Evolutionary conservation across 2,888 invertebrate genomes (phyloP), one percentile per base, ranked within the genome.

Genomic region (Iselma pallidipennis): DNA sequence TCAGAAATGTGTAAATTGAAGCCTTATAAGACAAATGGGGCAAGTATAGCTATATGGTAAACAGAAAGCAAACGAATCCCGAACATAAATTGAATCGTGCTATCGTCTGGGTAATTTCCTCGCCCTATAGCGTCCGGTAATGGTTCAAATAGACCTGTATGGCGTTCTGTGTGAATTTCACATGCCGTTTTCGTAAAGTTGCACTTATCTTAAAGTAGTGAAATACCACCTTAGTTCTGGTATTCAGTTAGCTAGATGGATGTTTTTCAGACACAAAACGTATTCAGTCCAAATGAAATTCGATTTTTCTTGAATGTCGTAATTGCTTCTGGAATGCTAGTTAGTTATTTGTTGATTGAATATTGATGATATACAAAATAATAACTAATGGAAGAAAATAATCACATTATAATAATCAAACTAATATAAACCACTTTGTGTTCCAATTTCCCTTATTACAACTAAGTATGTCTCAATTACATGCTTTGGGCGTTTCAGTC

Each of bases 51-150:
- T 29, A 25, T n/a, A n/a, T 10, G 16, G 42, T 58, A 55, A 63
- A 69, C 68, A 61, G 57, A 63, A n/a, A n/a, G 55, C 64, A 57
- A 66, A 66, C 66, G 61, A 68, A 69, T 68, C 69, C 67, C 65
- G 64, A 62, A 66, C 66, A 67, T 68, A 70, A 71, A 70, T 71
- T 70, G 69, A 62, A 70, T 67, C 63, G 66, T 65, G 66, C 67
- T 57, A 68, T 71, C 71, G 69, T 68, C 69, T 68, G 64, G 68
- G 68, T 68, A 71, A 71, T 71, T 70, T 71, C 66, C 69, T 68
- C 66, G 64, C 68, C 60, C 66, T 63, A 63, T 55, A 66, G 66
- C 58, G 68, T 62, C 66, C 66, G 66, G 67, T 67, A 66, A 68
- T 67, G 67, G 68, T 60, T 59, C 64, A 63, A 71, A 69, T 68